These are phyloP conservation scores for Venusia cambrica DNA, from an alignment of 2,888 invertebrate genomes.

Conservation along the genomic window DNA sequence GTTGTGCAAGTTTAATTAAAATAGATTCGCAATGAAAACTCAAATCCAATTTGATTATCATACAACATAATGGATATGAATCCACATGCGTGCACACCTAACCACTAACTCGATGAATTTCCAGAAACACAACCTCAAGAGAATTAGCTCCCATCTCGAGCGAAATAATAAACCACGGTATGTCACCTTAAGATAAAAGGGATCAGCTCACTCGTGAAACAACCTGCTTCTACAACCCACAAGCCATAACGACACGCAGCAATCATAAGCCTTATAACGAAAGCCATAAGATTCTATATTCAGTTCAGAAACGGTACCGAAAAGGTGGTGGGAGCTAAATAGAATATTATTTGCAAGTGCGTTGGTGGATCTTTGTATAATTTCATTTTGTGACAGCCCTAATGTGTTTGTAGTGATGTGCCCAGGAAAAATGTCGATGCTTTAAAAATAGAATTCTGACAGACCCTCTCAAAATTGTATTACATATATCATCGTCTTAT, in stretches of 20 bases:
- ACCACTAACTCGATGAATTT: slow-evolving; percentile 30
- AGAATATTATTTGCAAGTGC: slow-evolving; percentile 69
- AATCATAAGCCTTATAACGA: slow-evolving; percentile 14
- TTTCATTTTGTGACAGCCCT: slow-evolving; percentile 71
- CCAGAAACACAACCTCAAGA: slow-evolving; percentile 28
- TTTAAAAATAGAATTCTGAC: no score
- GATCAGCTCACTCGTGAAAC: slow-evolving; percentile 67
- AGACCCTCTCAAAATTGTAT: no score
- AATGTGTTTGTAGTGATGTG: slow-evolving; percentile 54
- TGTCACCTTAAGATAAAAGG: slow-evolving; percentile 76
- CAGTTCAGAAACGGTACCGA: slow-evolving; percentile 8
- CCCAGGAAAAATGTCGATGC: no score
- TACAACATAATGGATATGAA: no score
- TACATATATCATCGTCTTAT: no score
- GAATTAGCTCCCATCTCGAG: slow-evolving; percentile 62
- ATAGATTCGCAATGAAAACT: no score
- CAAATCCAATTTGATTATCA: no score
- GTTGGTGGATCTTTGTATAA: slow-evolving; percentile 71
- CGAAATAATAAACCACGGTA: slow-evolving; percentile 71
- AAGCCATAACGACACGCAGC: slow-evolving; percentile 11
- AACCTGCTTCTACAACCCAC: slow-evolving; percentile 54
- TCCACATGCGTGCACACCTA: slow-evolving; percentile 22
- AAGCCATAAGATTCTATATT: slow-evolving; percentile 29
- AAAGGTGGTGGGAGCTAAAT: slow-evolving; percentile 54
- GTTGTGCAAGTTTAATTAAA: no score